These are phyloP conservation scores for Adelognathus sp. DNA, from an alignment of 2,888 invertebrate genomes.

Conservation along the genomic window DNA sequence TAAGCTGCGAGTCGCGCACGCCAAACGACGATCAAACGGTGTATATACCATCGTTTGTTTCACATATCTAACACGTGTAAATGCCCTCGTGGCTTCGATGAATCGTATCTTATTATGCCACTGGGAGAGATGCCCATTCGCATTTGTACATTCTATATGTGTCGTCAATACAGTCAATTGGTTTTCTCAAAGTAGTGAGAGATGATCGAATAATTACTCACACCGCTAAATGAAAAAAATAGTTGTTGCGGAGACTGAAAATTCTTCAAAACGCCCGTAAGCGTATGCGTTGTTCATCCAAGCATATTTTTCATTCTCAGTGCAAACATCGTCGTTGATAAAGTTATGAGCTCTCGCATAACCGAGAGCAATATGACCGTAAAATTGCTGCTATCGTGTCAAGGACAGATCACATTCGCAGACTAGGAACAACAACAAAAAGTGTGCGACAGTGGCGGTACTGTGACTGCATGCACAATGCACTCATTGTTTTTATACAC, in stretches of 20 bases:
- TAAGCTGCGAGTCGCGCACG: background rate
- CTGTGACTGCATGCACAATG: conserved; percentile 14
- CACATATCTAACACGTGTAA: conserved; percentile 22
- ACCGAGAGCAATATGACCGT: conserved; percentile 42
- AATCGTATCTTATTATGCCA: conserved; percentile 4
- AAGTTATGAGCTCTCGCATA: conserved; percentile 14
- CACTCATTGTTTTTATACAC: conserved; percentile 32
- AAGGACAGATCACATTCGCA: conserved; percentile 67
- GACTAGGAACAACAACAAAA: conserved; percentile 17
- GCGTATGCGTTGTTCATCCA: too few species aligned
- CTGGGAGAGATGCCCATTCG: conserved; percentile 21
- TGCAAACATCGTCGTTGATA: background rate
- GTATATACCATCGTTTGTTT: background rate
- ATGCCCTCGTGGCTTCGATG: background rate
- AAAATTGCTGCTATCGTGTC: conserved; percentile 68
- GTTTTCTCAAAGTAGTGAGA: too few species aligned
- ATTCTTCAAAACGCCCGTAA: too few species aligned
- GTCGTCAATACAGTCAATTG: too few species aligned
- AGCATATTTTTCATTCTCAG: background rate
- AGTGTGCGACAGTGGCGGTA: background rate
- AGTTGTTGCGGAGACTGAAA: too few species aligned
- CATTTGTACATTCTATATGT: background rate
- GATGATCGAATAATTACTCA: background rate
- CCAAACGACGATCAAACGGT: background rate
- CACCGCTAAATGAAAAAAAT: too few species aligned